Percentiles rank a stretch among this genome's conserved stretches.
Conservation (phyloP, 2,888 invertebrate species). For the Calliscelio sp. region DNA sequence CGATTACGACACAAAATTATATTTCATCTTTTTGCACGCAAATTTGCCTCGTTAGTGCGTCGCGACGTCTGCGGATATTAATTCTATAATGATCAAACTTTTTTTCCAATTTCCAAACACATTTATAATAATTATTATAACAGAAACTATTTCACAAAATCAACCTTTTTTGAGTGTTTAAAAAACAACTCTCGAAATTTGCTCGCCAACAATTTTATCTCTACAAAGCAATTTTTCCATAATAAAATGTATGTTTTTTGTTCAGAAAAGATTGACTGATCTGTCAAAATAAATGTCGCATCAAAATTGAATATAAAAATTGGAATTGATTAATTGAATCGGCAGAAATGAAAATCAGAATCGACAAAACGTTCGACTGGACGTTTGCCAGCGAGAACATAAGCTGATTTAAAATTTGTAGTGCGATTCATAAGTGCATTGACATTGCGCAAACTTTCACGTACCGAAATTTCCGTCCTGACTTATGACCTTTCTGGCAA, state of each 20-base stretch:
- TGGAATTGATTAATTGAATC: too few species aligned
- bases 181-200: too few species aligned
- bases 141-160: too few species aligned
- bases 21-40: slow-evolving; percentile 19
- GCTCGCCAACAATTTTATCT: too few species aligned
- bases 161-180: too few species aligned
- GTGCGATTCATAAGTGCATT: slow-evolving; percentile 54
- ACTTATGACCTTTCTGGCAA: slow-evolving; percentile 54
- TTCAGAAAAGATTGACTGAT: too few species aligned
- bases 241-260: too few species aligned
- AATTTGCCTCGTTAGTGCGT: slow-evolving; percentile 32
- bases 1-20: slow-evolving; percentile 49
- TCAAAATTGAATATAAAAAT: too few species aligned
- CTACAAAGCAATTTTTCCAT: too few species aligned
- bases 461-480: slow-evolving; percentile 23
- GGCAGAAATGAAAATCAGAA: not conserved
- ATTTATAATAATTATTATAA: too few species aligned
- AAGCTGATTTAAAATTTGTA: slow-evolving; percentile 58
- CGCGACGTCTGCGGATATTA: not conserved
- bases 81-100: slow-evolving; percentile 13
- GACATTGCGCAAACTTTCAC: slow-evolving; percentile 30
- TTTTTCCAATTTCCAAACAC: not conserved
- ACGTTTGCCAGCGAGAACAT: slow-evolving; percentile 36
- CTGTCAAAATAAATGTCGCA: too few species aligned
- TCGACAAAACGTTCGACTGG: slow-evolving; percentile 23